These are phyloP conservation scores for Tineola bisselliella DNA, from an alignment of 2,888 invertebrate species.

Conservation along the genomic window DNA sequence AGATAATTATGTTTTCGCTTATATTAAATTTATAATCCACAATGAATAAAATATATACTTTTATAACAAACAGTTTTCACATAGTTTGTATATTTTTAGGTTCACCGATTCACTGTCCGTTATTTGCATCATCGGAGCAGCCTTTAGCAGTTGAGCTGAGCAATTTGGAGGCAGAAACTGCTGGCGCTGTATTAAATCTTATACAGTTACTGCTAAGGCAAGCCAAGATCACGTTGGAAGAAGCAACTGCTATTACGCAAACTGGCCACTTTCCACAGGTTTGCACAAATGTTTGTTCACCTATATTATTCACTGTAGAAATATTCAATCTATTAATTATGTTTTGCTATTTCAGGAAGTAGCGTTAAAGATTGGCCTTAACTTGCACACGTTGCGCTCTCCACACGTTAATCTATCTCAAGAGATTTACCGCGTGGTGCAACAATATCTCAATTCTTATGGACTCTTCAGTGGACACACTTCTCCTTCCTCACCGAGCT, in stretches of 20 bases:
- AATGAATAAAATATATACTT: no score
- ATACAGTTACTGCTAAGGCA: conserved; percentile 49
- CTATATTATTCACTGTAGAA: conserved; percentile 17
- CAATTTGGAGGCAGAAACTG: conserved; percentile 47
- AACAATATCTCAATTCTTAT: conserved; percentile 38
- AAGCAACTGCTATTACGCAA: conserved; percentile 47
- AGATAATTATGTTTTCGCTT: conserved; percentile 14
- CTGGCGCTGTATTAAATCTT: conserved; percentile 49
- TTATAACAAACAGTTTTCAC: no score
- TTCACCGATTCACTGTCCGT: conserved; percentile 65
- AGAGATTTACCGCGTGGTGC: conserved; percentile 37
- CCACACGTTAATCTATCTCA: conserved; percentile 40
- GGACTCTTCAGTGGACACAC: conserved; percentile 33
- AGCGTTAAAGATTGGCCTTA: conserved; percentile 64
- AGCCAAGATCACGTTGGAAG: conserved; percentile 40
- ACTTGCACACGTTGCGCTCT: conserved; percentile 44
- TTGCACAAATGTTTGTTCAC: neutral
- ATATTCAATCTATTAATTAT: no score
- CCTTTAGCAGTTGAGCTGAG: conserved; percentile 34
- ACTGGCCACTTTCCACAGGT: conserved; percentile 56
- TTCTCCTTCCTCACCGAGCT: conserved; percentile 28
- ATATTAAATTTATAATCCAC: no score
- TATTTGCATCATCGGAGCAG: conserved; percentile 17
- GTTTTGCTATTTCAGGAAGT: conserved; percentile 53
- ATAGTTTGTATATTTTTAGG: conserved; percentile 34